Conservation (phyloP, 2,797 vertebrate genomes). For the Sphenopsis melanotis region DNA sequence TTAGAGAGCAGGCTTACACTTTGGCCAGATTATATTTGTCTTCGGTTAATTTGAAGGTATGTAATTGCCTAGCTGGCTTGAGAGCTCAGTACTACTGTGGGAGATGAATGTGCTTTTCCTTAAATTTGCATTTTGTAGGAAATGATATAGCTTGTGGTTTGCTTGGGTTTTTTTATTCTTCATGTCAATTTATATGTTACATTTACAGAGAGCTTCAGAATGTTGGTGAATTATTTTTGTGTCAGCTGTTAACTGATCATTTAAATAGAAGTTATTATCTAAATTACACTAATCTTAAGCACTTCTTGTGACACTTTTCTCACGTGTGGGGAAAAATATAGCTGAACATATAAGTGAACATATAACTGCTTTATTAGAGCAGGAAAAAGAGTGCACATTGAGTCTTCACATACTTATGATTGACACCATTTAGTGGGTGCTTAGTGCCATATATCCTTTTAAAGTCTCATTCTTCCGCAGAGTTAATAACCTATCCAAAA, state of each 20-base stretch:
- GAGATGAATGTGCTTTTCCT: not conserved
- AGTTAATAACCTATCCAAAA: not conserved
- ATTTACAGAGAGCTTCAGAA: not conserved
- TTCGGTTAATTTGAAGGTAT: not conserved
- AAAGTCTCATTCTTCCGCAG: not conserved
- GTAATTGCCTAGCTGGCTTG: not conserved
- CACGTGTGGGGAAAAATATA: not conserved
- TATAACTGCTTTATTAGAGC: not conserved
- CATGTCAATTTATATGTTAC: not conserved
- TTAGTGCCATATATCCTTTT: not conserved
- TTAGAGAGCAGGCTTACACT: not conserved
- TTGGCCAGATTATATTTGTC: not conserved
- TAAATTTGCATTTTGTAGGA: not conserved
- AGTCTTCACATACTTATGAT: not conserved
- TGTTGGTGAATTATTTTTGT: not conserved
- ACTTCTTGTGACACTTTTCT: not conserved
- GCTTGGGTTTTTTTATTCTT: not conserved
- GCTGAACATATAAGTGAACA: not conserved
- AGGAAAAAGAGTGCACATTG: not conserved
- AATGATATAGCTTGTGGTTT: not conserved
- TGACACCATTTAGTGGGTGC: not conserved
- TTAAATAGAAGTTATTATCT: not conserved
- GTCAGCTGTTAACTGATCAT: not conserved
- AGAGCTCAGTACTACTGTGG: not conserved
- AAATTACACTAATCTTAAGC: not conserved